Evolutionary conservation across 2,113 vertebrate genomes (phyloP), one percentile per base, ranked within the genome.

Genomic region (Pelobates fuscus): DNA sequence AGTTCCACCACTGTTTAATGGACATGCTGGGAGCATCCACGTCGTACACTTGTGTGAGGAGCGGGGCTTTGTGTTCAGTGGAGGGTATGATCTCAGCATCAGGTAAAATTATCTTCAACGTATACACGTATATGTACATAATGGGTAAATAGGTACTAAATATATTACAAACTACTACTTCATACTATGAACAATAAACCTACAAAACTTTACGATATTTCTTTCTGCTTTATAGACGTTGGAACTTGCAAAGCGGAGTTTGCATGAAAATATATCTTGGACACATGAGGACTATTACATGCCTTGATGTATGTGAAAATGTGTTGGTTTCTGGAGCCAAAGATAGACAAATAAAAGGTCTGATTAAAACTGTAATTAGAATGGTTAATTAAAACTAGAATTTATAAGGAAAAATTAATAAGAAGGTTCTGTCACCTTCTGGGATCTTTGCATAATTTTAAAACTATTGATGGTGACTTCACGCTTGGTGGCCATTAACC

Each of bases 341-440:
- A 79, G 96, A 97, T 26, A 85, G 87, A 78, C 82, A 80, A 27
- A 91, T 94, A 2, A 97, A 95, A 96, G 93, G 95, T 97, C 43
- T 90, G 83, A 0, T 67, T 41, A 41, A n/a, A n/a, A n/a, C n/a
- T n/a, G n/a, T n/a, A n/a, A n/a, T n/a, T n/a, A n/a, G n/a, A n/a
- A n/a, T n/a, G n/a, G n/a, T n/a, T n/a, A n/a, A n/a, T n/a, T n/a
- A n/a, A n/a, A n/a, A n/a, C n/a, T n/a, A n/a, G n/a, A n/a, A n/a
- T n/a, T n/a, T n/a, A n/a, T n/a, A n/a, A n/a, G n/a, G n/a, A n/a
- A n/a, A n/a, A n/a, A n/a, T n/a, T n/a, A n/a, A n/a, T n/a, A n/a
- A n/a, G n/a, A n/a, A n/a, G n/a, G n/a, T n/a, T n/a, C n/a, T n/a
- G n/a, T n/a, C n/a, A n/a, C n/a, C n/a, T n/a, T n/a, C n/a, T n/a